Conservation (phyloP, 2,113 vertebrate species). For the Brevimyrus niger region DNA sequence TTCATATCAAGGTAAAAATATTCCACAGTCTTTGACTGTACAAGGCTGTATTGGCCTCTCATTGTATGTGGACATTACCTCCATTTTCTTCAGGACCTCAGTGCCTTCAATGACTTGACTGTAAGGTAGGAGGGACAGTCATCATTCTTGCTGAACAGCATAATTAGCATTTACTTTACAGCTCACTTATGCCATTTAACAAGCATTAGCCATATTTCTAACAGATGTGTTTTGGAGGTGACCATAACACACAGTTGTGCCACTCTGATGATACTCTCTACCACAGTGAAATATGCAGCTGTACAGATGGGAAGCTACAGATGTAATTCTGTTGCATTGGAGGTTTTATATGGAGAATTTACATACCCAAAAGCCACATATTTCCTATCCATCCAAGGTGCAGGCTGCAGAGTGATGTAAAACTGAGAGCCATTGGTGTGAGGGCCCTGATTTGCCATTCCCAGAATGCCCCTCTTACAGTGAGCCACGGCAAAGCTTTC, state of each 20-base stretch:
- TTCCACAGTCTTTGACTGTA: conserved; percentile 63
- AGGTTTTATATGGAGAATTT: neutral
- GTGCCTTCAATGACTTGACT: conserved; percentile 77
- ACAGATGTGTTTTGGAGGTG: neutral
- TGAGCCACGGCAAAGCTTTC: conserved; percentile 75
- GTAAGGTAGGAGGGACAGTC: conserved; percentile 23
- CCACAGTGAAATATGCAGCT: neutral
- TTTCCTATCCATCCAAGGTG: conserved; percentile 72
- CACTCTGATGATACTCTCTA: neutral
- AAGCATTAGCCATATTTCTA: neutral
- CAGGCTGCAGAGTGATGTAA: conserved; percentile 78
- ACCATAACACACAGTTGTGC: neutral
- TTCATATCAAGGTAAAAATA: conserved; percentile 42
- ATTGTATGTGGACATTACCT: conserved; percentile 61
- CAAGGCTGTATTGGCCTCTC: conserved; percentile 68
- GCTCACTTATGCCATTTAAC: neutral
- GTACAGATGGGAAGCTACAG: neutral
- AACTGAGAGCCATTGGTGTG: conserved; percentile 82
- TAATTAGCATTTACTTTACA: neutral
- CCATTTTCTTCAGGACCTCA: conserved; percentile 66
- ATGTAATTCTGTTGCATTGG: neutral
- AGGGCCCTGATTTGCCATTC: conserved; percentile 79
- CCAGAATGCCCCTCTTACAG: conserved; percentile 65
- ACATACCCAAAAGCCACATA: conserved; percentile 85
- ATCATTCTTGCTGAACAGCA: neutral